These are phyloP conservation scores for Drosophila tsacasi DNA, from an alignment of 1,140 invertebrate genomes.

Conservation along the genomic window DNA sequence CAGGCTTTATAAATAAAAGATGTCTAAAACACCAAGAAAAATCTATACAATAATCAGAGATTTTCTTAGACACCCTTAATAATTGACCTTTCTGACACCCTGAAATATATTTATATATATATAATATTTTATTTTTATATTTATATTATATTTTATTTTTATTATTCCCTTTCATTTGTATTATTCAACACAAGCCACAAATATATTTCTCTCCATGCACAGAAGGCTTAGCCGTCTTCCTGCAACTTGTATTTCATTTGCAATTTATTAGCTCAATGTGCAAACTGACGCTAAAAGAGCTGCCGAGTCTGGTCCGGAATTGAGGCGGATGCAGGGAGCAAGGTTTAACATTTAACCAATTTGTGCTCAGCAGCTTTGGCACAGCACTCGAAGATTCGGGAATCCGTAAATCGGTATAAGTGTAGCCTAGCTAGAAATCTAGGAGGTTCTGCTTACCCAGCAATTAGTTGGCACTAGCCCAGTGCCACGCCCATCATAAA, in stretches of 20 bases:
- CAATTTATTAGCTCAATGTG: conserved; percentile 57
- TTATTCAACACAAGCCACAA: background rate
- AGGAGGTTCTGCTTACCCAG: background rate
- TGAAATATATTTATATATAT: too few relatives aligned
- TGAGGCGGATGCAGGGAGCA: conserved; percentile 15
- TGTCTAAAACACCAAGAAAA: too few relatives aligned
- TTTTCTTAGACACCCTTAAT: too few relatives aligned
- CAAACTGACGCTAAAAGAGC: conserved; percentile 42
- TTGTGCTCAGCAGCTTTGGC: conserved; percentile 44
- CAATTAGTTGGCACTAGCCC: conserved; percentile 51
- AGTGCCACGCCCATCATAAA: conserved; percentile 56
- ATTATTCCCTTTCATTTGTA: background rate
- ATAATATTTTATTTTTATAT: too few relatives aligned
- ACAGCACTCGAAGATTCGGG: background rate
- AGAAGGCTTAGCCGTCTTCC: conserved; percentile 1
- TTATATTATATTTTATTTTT: too few relatives aligned
- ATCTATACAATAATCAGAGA: too few relatives aligned
- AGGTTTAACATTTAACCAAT: conserved; percentile 56
- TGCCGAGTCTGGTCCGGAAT: conserved; percentile 31
- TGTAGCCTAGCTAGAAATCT: background rate
- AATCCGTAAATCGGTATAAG: background rate
- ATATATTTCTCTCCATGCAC: background rate
- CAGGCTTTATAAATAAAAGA: too few relatives aligned
- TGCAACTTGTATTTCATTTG: conserved; percentile 56
- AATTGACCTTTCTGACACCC: too few relatives aligned